Percentiles rank a stretch among this genome's conserved stretches.
phyloP scores from a whole-genome alignment of 2,797 vertebrate species.

The Acestrorhynchus altus region DNA sequence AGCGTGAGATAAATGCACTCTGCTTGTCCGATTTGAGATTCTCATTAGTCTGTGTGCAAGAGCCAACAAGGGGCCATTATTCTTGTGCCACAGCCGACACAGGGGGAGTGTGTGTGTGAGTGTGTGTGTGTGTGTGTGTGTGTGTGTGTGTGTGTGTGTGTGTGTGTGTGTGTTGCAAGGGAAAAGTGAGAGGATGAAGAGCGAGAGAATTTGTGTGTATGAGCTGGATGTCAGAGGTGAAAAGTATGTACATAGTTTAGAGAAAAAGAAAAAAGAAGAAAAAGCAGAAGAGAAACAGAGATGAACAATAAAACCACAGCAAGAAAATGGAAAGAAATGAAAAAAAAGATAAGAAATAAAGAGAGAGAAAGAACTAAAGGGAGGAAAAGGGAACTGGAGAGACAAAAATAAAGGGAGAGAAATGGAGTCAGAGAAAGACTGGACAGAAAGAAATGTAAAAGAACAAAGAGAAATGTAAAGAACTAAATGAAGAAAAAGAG shows the following conservation, averaged over 20 bases:
- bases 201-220: no score
- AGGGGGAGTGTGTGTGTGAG: conserved; percentile 61
- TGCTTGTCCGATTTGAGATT: conserved; percentile 79
- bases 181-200: neutral
- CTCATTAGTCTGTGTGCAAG: conserved; percentile 82
- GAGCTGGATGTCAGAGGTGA: no score
- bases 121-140: conserved; percentile 25
- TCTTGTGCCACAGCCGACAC: conserved; percentile 70
- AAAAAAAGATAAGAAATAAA: no score
- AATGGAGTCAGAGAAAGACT: neutral
- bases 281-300: no score
- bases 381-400: no score
- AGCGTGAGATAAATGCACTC: conserved; percentile 79
- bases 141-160: neutral
- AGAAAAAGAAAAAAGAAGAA: neutral
- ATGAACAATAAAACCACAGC: no score
- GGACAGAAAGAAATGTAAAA: no score
- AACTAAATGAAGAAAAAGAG: neutral
- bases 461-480: neutral
- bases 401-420: neutral
- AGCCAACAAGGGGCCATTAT: conserved; percentile 74
- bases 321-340: no score
- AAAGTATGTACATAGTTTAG: neutral
- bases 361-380: no score
- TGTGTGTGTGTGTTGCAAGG: conserved; percentile 11